Conservation (phyloP, 2,113 vertebrate species). For the Neolamprologus kungweensis region DNA sequence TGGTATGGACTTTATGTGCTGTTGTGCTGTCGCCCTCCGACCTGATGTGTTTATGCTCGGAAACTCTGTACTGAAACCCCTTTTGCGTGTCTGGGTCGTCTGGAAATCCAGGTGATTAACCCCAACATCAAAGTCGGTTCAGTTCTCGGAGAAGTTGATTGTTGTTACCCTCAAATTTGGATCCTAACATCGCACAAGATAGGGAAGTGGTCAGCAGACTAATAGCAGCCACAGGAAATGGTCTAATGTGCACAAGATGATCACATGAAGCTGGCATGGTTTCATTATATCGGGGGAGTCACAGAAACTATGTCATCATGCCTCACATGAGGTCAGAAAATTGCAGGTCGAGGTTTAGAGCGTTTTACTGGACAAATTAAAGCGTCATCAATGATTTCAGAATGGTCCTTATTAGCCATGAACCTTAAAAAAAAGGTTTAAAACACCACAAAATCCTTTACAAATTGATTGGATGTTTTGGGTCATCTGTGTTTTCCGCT, state of each 20-base stretch:
- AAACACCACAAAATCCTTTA: neutral
- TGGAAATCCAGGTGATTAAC: neutral
- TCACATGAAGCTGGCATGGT: neutral
- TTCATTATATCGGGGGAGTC: neutral
- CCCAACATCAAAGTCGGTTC: neutral
- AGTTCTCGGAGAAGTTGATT: neutral
- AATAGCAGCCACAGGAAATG: neutral
- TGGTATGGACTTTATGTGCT: neutral
- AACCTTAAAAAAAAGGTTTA: neutral
- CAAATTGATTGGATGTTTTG: neutral
- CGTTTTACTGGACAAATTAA: neutral
- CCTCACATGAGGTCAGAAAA: neutral
- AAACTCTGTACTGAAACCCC: neutral
- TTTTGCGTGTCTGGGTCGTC: fast-evolving
- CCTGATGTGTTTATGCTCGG: neutral
- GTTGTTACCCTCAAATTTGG: neutral
- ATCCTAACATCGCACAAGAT: neutral
- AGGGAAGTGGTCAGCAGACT: neutral
- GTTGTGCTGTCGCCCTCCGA: neutral
- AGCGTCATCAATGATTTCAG: neutral
- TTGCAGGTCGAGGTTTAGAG: neutral
- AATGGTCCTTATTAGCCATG: neutral
- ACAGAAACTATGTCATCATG: neutral
- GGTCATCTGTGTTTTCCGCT: neutral
- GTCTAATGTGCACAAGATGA: neutral